Percentiles rank a stretch among this genome's conserved stretches.
Conservation (phyloP, 2,113 vertebrate species). For the Melospiza melodia region DNA sequence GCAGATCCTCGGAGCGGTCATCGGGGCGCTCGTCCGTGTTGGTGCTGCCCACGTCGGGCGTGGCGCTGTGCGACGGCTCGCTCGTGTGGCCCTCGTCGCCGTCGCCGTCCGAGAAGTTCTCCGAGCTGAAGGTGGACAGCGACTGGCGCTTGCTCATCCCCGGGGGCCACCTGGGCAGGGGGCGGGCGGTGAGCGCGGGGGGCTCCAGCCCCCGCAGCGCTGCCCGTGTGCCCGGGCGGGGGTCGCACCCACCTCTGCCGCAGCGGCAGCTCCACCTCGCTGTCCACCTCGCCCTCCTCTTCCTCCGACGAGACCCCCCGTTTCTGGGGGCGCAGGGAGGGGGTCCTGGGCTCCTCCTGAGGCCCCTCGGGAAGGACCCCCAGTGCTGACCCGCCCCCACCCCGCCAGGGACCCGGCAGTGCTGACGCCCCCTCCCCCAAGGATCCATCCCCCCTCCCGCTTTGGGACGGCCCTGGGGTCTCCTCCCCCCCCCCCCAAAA, state of each 20-base stretch:
- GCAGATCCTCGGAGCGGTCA: slow-evolving; percentile 3
- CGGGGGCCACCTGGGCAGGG: background rate
- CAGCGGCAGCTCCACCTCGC: slow-evolving; percentile 17
- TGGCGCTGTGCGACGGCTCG: slow-evolving; percentile 2
- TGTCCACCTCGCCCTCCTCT: slow-evolving; percentile 6
- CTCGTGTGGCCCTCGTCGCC: slow-evolving; percentile 34
- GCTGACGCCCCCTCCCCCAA: background rate
- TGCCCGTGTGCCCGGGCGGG: background rate
- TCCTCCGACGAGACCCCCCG: slow-evolving; percentile 7
- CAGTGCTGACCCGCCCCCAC: background rate
- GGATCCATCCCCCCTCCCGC: background rate
- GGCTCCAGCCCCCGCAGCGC: background rate
- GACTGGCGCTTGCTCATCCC: slow-evolving; percentile 31
- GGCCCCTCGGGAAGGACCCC: background rate
- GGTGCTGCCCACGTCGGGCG: slow-evolving; percentile 42
- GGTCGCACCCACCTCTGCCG: background rate
- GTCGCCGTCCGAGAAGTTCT: slow-evolving; percentile 21
- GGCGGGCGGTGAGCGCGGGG: background rate
- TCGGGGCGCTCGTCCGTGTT: slow-evolving; percentile 24
- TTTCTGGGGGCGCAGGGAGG: background rate
- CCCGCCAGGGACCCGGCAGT: background rate
- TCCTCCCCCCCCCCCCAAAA: background rate
- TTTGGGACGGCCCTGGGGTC: background rate
- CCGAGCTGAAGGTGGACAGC: slow-evolving; percentile 25
- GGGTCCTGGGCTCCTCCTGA: background rate